Base-by-base conservation (phyloP, 2,113 vertebrate genomes). In the Morone chrysops region DNA sequence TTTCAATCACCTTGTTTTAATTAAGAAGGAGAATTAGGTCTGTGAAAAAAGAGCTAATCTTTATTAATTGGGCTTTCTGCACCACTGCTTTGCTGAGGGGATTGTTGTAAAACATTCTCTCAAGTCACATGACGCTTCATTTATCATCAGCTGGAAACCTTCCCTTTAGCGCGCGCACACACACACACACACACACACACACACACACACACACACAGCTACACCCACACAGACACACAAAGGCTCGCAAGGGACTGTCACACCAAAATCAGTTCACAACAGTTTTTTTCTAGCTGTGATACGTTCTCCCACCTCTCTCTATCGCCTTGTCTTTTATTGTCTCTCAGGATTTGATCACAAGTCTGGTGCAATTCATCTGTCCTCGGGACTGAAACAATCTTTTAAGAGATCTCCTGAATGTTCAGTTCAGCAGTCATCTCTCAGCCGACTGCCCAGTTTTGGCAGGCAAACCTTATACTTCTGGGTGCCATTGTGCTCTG, bases 41-140 rank as follows among this genome's bases (percentile, higher is more conserved):
- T 91, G 67, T 40, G 63, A 85, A 85, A 82, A 91, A 82, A 54
- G 63, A 85, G 70, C 85, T 90, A 87, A 93, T 93, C 90, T 94
- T 89, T 92, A 92, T 94, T 92, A 94, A 93, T 94, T 91, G 78
- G 81, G 60, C 83, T 90, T 93, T 89, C 88, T 88, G 80, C 85
- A 66, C 84, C n/a, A 1, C 51, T 91, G 89, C 84, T 67, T 86
- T 61, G 83, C 89, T 90, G 87, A 83, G 70, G 88, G 90, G 59
- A 78, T 84, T 83, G 78, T 93, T 92, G 73, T 81, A 90, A 88
- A 92, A 92, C 78, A 73, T 80, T 84, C 81, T 89, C 76, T 50
- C 66, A 82, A 83, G 74, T 90, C 70, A 83, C 81, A 71, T 85
- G 85, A 87, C 22, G 14, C 61, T 89, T 90, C 84, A 86, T 92